A percentile compares a stretch with the other conserved stretches of the same genome.
These are phyloP conservation scores for Chirona hameri DNA, from an alignment of 2,888 invertebrate species.

Conservation along the genomic window DNA sequence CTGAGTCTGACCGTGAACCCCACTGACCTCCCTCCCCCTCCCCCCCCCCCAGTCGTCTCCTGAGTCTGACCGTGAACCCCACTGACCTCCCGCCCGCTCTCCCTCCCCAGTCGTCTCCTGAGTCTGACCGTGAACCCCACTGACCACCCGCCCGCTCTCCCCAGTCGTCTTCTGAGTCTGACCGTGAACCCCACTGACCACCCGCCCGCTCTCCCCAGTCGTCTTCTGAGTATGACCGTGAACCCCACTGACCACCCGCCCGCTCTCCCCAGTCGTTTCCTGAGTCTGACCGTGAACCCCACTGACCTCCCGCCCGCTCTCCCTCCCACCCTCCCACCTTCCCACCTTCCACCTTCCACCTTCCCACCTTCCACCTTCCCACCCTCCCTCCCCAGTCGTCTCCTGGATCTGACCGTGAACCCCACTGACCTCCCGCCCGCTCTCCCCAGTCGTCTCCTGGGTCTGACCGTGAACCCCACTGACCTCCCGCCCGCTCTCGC, in stretches of 20 bases:
- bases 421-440: neutral
- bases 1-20: constrained; percentile 30
- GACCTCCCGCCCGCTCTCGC: constrained; percentile 51
- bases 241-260: constrained; percentile 50
- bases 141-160: constrained; percentile 13
- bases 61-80: too few relatives aligned
- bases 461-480: constrained; percentile 32
- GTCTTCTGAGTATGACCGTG: constrained; percentile 23
- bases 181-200: constrained; percentile 14
- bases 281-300: too few relatives aligned
- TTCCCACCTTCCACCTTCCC: too few relatives aligned
- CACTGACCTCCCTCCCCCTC: neutral
- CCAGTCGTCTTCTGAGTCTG: neutral
- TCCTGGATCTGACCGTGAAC: too few relatives aligned
- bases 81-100: too few relatives aligned
- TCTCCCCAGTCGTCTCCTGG: neutral
- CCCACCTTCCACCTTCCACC: too few relatives aligned
- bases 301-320: constrained; percentile 3
- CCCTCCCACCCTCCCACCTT: too few relatives aligned
- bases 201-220: constrained; percentile 10
- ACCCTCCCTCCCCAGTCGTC: too few relatives aligned
- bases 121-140: too few relatives aligned
- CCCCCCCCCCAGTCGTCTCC: too few relatives aligned
- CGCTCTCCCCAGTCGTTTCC: too few relatives aligned
- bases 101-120: too few relatives aligned